A percentile compares a stretch with the other conserved stretches of the same genome.
These are phyloP conservation scores for Tyrannus savana DNA, from an alignment of 2,113 vertebrate species.

Conservation along the genomic window DNA sequence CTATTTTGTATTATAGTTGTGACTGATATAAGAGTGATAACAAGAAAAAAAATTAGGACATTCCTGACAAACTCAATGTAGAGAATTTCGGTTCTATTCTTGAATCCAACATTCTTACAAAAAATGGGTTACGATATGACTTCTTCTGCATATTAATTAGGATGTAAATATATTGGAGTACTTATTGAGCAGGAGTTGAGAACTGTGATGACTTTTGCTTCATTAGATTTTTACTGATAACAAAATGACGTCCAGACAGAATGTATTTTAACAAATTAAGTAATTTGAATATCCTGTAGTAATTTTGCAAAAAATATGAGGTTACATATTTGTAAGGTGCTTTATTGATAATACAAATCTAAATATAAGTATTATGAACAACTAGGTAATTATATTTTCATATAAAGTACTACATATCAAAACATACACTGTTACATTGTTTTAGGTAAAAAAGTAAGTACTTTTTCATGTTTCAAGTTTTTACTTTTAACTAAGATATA, in stretches of 20 bases:
- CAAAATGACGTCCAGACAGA: background rate
- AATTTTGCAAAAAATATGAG: background rate
- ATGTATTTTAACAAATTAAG: background rate
- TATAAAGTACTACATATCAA: background rate
- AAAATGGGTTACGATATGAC: background rate
- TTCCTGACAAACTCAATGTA: background rate
- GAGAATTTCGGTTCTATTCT: background rate
- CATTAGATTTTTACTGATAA: background rate
- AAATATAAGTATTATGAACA: background rate
- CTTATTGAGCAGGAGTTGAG: background rate
- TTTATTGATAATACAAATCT: background rate
- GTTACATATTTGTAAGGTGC: background rate
- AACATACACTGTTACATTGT: background rate
- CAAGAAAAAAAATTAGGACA: background rate
- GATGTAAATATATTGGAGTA: background rate
- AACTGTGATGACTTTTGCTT: background rate
- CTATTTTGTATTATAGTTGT: background rate
- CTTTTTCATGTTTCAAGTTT: background rate
- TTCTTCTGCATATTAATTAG: background rate
- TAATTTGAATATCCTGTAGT: background rate
- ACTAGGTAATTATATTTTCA: background rate
- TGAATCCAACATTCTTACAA: accelerated
- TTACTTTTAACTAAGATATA: background rate
- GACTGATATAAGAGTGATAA: background rate
- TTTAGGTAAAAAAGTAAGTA: background rate